phyloP scores from a whole-genome alignment of 2,113 vertebrate species.

The Panthera uncia region DNA sequence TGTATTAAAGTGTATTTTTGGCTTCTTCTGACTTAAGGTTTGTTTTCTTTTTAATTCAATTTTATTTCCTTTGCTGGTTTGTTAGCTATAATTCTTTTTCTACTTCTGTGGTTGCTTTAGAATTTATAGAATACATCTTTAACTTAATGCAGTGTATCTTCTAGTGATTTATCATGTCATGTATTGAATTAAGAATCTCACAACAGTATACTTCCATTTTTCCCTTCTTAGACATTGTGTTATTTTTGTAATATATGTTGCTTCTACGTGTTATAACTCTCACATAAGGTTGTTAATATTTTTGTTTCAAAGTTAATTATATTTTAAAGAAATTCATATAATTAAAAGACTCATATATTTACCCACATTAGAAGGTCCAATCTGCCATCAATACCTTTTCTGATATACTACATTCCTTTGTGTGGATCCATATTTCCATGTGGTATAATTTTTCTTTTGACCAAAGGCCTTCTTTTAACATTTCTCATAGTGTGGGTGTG shows the following conservation, averaged over 20 bases:
- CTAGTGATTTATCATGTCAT: neutral
- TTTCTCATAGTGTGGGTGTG: neutral
- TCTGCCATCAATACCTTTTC: neutral
- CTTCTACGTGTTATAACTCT: neutral
- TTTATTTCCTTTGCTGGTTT: slow-evolving; percentile 18
- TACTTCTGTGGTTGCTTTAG: neutral
- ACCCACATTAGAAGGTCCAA: neutral
- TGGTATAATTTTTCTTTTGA: neutral
- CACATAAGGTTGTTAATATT: neutral
- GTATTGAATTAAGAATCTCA: neutral
- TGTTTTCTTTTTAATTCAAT: neutral
- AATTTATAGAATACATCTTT: neutral
- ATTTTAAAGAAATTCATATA: slow-evolving; percentile 27
- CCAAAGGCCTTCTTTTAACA: slow-evolving; percentile 7
- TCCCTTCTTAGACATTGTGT: neutral
- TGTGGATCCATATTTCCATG: neutral
- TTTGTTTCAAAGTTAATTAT: neutral
- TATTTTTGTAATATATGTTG: neutral
- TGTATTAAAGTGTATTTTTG: neutral
- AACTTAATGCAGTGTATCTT: neutral
- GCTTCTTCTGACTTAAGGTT: neutral
- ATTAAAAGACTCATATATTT: neutral
- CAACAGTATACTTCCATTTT: neutral
- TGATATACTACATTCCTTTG: neutral
- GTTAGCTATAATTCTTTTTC: neutral